These are phyloP conservation scores for Cuniculus paca DNA, from an alignment of 2,797 vertebrate genomes.

Conservation along the genomic window DNA sequence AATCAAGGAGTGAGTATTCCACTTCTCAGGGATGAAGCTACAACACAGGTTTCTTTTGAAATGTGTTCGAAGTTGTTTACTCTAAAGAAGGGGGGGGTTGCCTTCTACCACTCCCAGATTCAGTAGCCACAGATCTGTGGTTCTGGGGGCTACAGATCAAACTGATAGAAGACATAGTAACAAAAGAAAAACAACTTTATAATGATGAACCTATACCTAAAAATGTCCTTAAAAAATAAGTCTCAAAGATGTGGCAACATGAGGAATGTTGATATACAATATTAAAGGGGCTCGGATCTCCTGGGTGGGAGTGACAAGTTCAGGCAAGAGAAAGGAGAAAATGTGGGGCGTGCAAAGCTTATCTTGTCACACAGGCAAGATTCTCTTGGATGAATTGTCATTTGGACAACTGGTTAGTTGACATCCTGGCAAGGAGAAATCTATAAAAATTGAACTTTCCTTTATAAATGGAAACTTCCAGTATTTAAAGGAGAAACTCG, in stretches of 20 bases:
- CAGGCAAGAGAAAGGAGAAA: neutral
- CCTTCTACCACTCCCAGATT: neutral
- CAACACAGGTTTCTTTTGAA: neutral
- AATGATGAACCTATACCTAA: neutral
- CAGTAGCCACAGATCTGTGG: no score
- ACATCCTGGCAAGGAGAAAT: neutral
- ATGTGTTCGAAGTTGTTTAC: neutral
- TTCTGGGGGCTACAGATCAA: neutral
- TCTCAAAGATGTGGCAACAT: neutral
- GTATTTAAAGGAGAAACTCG: neutral
- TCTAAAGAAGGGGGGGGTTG: neutral
- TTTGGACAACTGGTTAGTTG: neutral
- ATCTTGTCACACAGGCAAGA: neutral
- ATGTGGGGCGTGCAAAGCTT: neutral
- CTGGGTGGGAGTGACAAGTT: neutral
- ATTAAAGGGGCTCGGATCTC: neutral
- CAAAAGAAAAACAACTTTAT: neutral
- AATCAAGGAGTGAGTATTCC: neutral
- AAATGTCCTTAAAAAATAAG: neutral
- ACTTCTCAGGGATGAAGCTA: neutral
- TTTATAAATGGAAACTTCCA: neutral
- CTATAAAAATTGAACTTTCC: neutral
- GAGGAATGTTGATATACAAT: no score
- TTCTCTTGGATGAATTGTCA: neutral
- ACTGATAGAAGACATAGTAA: neutral